Percentiles rank a stretch among this genome's conserved stretches.
phyloP scores from a whole-genome alignment of 37 sponge, comb jelly and placozoan species.

The Chondrilla cf. caribensis region DNA sequence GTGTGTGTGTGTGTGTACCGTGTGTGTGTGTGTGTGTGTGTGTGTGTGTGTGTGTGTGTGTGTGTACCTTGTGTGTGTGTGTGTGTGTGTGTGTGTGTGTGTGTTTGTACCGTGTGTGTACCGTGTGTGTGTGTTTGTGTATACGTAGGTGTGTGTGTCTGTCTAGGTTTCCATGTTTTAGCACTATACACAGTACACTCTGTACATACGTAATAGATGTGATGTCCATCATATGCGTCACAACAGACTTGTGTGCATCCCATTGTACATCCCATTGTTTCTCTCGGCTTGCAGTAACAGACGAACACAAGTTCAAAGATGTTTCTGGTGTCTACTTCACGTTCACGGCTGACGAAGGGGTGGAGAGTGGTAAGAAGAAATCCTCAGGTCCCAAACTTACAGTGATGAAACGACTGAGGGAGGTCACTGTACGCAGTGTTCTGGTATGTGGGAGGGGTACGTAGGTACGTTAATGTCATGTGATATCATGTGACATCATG shows the following conservation, averaged over 20 bases:
- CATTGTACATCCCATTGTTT: no score
- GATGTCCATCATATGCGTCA: no score
- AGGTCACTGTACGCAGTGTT: not conserved
- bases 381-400: not conserved
- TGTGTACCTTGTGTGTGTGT: not conserved
- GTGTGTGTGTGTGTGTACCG: no score
- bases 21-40: conserved; percentile 3
- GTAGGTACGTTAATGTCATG: not conserved
- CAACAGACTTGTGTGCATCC: no score
- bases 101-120: not conserved
- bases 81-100: not conserved
- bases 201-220: no score
- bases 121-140: conserved; percentile 2
- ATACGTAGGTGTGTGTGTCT: not conserved
- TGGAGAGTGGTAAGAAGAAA: conserved; percentile 19
- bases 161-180: no score
- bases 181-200: no score
- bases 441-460: no score
- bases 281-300: conserved; percentile 59
- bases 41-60: not conserved
- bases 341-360: conserved; percentile 72
- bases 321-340: conserved; percentile 27
- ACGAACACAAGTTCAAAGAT: conserved; percentile 79
- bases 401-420: not conserved
- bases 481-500: not conserved